These are phyloP conservation scores for Alligator sinensis DNA, from an alignment of 2,113 vertebrate genomes.

Conservation along the genomic window DNA sequence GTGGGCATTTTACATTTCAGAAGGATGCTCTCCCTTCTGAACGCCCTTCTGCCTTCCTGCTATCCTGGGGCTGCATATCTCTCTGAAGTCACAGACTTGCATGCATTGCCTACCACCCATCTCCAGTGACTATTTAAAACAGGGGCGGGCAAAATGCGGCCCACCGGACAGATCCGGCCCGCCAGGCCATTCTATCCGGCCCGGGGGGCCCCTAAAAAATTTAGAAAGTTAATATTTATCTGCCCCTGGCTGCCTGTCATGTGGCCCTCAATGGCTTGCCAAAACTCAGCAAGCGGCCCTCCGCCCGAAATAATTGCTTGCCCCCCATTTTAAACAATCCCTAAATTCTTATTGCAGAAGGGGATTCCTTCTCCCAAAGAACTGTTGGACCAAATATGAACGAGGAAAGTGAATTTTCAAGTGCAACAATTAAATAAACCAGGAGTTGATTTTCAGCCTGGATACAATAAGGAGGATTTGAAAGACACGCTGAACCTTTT, in stretches of 20 bases:
- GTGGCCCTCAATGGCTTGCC: no score
- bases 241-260: no score
- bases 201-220: no score
- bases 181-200: no score
- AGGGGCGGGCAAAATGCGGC: no score
- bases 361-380: background rate
- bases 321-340: no score
- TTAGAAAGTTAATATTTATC: no score
- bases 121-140: background rate
- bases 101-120: background rate
- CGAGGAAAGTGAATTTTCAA: background rate
- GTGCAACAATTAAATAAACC: accelerated
- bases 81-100: background rate
- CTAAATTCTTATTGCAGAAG: background rate
- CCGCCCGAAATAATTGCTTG: background rate
- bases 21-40: accelerated
- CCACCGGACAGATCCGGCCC: no score
- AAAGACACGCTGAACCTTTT: background rate
- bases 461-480: background rate
- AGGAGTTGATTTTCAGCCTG: background rate
- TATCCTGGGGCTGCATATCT: background rate
- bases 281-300: no score
- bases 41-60: background rate
- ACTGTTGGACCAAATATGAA: background rate
- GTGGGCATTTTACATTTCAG: background rate